These are phyloP conservation scores for Buphagus erythrorhynchus DNA, from an alignment of 2,797 vertebrate species.

Conservation along the genomic window DNA sequence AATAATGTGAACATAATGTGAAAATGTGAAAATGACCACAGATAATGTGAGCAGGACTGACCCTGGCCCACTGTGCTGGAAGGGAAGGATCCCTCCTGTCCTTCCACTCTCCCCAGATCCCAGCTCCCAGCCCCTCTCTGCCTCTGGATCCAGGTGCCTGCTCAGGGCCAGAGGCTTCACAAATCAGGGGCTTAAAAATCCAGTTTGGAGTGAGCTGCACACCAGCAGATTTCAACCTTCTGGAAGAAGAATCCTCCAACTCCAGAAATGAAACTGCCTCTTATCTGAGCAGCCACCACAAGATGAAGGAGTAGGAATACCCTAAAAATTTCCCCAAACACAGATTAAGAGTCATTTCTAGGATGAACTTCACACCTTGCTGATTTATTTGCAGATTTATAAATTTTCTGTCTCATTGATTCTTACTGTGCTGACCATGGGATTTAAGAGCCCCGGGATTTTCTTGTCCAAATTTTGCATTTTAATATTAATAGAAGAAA, in stretches of 20 bases:
- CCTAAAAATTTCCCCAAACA: neutral
- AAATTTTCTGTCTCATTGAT: neutral
- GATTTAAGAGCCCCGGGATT: neutral
- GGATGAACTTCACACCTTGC: neutral
- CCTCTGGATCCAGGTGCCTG: fast-evolving
- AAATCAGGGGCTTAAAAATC: neutral
- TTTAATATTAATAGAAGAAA: neutral
- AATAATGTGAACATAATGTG: too few species aligned
- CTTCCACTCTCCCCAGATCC: neutral
- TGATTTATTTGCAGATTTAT: neutral
- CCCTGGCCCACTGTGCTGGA: fast-evolving
- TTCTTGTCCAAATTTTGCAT: neutral
- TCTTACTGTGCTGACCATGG: neutral
- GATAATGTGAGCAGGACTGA: fast-evolving
- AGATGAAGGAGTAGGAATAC: neutral
- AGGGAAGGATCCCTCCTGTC: neutral
- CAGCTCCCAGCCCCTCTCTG: neutral
- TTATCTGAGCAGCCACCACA: neutral
- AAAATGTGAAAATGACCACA: too few species aligned
- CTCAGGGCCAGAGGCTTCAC: neutral
- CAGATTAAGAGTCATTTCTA: neutral
- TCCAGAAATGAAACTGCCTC: neutral
- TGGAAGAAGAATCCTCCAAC: neutral
- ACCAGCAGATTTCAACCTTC: neutral
- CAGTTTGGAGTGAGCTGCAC: neutral